Evolutionary conservation across 2,113 vertebrate genomes (phyloP), one percentile per base, ranked within the genome.

Genomic region (Baryphthengus martii): DNA sequence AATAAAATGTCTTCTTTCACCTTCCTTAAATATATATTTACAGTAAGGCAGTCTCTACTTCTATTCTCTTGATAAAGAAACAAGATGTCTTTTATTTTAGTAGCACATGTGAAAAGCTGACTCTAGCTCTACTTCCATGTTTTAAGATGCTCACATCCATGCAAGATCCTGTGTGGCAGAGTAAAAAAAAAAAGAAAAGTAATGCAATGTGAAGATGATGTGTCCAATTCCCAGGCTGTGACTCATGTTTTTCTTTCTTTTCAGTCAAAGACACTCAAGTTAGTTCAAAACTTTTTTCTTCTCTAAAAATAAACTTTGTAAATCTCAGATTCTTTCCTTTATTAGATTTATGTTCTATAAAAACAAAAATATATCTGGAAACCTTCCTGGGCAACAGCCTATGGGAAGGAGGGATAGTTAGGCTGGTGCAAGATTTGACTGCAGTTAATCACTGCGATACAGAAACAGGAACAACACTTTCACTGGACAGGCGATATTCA

Each of bases 271-370:
- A 94, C 47, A 71, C 17, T 31, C 56, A 87, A 73, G 50, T 66
- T 84, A 77, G 68, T 77, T 89, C 50, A 89, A 86, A 86, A 77
- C 5, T 6, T 45, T 49, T 92, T 86, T 93, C 56, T 82, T 87
- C 52, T 75, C 80, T 71, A 91, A 85, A 96, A 96, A 89, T 84
- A 95, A 74, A 67, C 55, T 58, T 47, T 13, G n/a, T 85, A 71
- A 87, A 67, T 71, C 61, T 73, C 78, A 75, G 79, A 72, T 61
- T 85, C 68, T 87, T 88, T 52, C 71, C 42, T 92, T 75, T 56
- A 90, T 49, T 91, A 92, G 73, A 77, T 52, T 76, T 76, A 28
- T 44, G 16, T 81, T 74, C 28, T 58, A 45, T 75, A 39, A 78
- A 87, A 89, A 47, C 1, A 0, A 1, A 85, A 59, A 67, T 61